phyloP scores from a whole-genome alignment of 2,888 invertebrate species.

The Vesta saturnalis region DNA sequence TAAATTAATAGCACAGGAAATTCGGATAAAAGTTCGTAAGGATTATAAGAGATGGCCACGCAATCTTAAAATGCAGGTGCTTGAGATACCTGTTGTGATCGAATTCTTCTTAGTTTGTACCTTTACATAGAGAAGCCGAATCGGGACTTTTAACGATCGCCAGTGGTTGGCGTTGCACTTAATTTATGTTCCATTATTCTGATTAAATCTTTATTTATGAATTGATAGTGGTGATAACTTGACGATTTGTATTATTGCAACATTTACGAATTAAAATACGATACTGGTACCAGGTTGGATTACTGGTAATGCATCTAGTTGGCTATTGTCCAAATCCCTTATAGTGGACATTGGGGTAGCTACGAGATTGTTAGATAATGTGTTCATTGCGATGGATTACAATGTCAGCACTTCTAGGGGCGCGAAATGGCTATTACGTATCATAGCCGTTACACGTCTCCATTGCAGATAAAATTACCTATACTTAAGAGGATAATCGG shows the following conservation, averaged over 20 bases:
- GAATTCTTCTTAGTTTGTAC: slow-evolving; percentile 50
- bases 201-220: not conserved
- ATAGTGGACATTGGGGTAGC: slow-evolving; percentile 38
- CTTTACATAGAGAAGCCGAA: slow-evolving; percentile 54
- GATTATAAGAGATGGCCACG: slow-evolving; percentile 55
- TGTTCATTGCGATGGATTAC: slow-evolving; percentile 41
- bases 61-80: slow-evolving; percentile 51
- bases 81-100: slow-evolving; percentile 55
- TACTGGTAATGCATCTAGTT: slow-evolving; percentile 37
- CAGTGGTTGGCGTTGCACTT: slow-evolving; percentile 27
- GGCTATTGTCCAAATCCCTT: slow-evolving; percentile 45
- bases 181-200: not conserved
- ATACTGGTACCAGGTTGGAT: slow-evolving; percentile 43
- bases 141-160: slow-evolving; percentile 31
- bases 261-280: slow-evolving; percentile 17
- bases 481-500: no score
- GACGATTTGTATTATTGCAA: slow-evolving; percentile 3
- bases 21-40: slow-evolving; percentile 16
- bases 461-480: slow-evolving; percentile 28
- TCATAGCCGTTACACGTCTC: slow-evolving; percentile 23
- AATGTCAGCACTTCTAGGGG: slow-evolving; percentile 39
- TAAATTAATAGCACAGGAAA: not conserved
- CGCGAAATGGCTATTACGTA: slow-evolving; percentile 35
- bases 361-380: slow-evolving; percentile 41
- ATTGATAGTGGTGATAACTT: slow-evolving; percentile 3